Conservation (phyloP, 2,113 vertebrate species). For the Pangasianodon hypophthalmus region DNA sequence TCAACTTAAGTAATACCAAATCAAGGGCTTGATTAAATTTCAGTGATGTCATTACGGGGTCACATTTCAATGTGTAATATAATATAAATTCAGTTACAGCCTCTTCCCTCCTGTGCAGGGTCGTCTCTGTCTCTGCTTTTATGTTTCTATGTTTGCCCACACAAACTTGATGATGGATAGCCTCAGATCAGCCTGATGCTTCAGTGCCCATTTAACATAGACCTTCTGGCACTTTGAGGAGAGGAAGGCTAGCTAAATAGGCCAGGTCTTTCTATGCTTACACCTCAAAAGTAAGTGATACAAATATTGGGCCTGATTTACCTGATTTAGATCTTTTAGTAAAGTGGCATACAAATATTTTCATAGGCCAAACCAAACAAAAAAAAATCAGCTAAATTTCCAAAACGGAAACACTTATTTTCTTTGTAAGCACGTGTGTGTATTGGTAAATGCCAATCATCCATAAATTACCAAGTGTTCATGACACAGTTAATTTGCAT, state of each 20-base stretch:
- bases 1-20: slow-evolving; percentile 78
- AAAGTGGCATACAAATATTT: not conserved
- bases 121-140: slow-evolving; percentile 69
- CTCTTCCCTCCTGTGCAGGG: slow-evolving; percentile 56
- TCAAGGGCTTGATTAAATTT: slow-evolving; percentile 78
- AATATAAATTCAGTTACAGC: slow-evolving; percentile 74
- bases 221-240: slow-evolving; percentile 66
- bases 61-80: slow-evolving; percentile 81
- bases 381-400: not conserved
- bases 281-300: not conserved
- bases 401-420: not conserved
- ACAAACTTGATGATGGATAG: slow-evolving; percentile 67
- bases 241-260: slow-evolving; percentile 16
- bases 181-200: slow-evolving; percentile 66
- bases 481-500: not conserved
- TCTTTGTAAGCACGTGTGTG: not conserved
- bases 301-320: not conserved
- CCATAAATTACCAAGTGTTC: not conserved
- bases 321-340: not conserved
- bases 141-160: slow-evolving; percentile 60
- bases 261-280: not conserved
- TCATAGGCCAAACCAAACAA: not conserved
- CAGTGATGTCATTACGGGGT: slow-evolving; percentile 77
- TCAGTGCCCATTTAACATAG: slow-evolving; percentile 56
- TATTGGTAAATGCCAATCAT: not conserved